phyloP scores from a whole-genome alignment of 2,888 invertebrate species.

The Ptilodon capucinus region DNA sequence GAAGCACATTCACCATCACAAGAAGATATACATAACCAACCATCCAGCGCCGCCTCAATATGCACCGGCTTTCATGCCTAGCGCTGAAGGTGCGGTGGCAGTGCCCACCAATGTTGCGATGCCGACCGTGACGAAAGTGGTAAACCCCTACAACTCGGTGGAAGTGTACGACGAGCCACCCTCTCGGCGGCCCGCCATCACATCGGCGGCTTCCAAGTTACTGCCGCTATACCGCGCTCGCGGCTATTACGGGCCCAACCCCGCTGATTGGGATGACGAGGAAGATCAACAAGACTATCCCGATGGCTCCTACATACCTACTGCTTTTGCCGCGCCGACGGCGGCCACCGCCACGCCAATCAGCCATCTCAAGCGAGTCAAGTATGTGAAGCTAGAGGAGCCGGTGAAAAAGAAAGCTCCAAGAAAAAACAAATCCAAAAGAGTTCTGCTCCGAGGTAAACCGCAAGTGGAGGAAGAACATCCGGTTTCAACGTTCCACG shows the following conservation, averaged over 20 bases:
- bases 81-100: slow-evolving; percentile 67
- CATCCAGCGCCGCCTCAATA: slow-evolving; percentile 74
- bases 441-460: slow-evolving; percentile 51
- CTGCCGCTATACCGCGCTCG: slow-evolving; percentile 72
- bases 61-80: slow-evolving; percentile 73
- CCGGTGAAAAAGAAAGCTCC: slow-evolving; percentile 58
- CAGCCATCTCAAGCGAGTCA: slow-evolving; percentile 59
- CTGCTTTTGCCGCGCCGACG: slow-evolving; percentile 48
- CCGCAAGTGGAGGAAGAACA: slow-evolving; percentile 63
- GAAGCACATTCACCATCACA: slow-evolving; percentile 80
- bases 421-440: slow-evolving; percentile 66
- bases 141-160: slow-evolving; percentile 58
- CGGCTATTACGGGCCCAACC: slow-evolving; percentile 73
- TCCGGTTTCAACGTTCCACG: slow-evolving; percentile 71
- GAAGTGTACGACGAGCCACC: slow-evolving; percentile 63
- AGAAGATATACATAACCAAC: slow-evolving; percentile 79
- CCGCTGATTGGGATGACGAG: slow-evolving; percentile 61
- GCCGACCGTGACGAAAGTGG: slow-evolving; percentile 56
- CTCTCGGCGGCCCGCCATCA: slow-evolving; percentile 42
- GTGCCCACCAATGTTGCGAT: slow-evolving; percentile 61
- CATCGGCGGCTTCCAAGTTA: slow-evolving; percentile 62
- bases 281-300: slow-evolving; percentile 58
- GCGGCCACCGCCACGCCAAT: slow-evolving; percentile 33
- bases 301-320: slow-evolving; percentile 49
- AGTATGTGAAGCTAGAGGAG: slow-evolving; percentile 67